These are phyloP conservation scores for Apodemia mormo DNA, from an alignment of 2,888 invertebrate genomes.

Conservation along the genomic window DNA sequence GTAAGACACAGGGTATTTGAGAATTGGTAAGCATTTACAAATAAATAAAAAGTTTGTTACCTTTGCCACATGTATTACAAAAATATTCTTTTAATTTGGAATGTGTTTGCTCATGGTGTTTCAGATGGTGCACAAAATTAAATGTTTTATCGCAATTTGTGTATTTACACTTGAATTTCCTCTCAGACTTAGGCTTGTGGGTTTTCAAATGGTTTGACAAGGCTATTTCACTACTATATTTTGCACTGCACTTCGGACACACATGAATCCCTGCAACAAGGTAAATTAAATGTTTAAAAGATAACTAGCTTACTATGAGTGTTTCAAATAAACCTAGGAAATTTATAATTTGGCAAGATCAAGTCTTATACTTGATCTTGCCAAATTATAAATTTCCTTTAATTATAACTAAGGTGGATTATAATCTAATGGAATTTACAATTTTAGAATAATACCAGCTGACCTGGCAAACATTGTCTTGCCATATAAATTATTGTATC, in stretches of 20 bases:
- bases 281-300: constrained; percentile 2
- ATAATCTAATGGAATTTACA: too few relatives aligned
- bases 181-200: constrained; percentile 60
- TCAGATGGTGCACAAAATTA: constrained; percentile 71
- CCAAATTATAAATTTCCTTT: too few relatives aligned
- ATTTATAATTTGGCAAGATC: too few relatives aligned
- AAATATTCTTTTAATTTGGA: constrained; percentile 62
- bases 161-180: constrained; percentile 58
- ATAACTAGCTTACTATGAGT: too few relatives aligned
- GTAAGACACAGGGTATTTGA: too few relatives aligned
- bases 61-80: constrained; percentile 68
- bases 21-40: not conserved
- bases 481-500: too few relatives aligned
- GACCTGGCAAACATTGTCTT: too few relatives aligned
- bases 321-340: too few relatives aligned
- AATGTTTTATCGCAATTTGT: constrained; percentile 64
- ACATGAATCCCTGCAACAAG: constrained; percentile 54
- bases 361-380: too few relatives aligned
- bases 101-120: constrained; percentile 70
- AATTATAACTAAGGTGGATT: too few relatives aligned
- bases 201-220: constrained; percentile 61
- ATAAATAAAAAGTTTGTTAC: constrained; percentile 41
- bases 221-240: constrained; percentile 63
- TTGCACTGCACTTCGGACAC: constrained; percentile 58
- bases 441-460: too few relatives aligned